Evolutionary conservation across 2,113 vertebrate genomes (phyloP), one percentile per base, ranked within the genome.

Genomic region (Anoplopoma fimbria): DNA sequence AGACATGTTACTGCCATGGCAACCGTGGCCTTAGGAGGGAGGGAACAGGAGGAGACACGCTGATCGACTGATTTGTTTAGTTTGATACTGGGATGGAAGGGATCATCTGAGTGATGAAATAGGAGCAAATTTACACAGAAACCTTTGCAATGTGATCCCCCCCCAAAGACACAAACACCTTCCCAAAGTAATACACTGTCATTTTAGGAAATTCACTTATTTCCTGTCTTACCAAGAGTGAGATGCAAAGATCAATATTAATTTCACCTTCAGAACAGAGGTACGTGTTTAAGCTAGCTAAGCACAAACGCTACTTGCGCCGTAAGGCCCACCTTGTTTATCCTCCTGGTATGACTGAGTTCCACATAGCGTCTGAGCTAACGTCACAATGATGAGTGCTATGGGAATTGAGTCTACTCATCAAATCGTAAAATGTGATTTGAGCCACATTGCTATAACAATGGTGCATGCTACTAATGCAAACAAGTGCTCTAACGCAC

Each of bases 1-100:
- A 86, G 90, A 84, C 84, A 80, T 93, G 87, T 88, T 80, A 88
- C 77, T 91, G 78, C 87, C 81, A 90, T 92, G 89, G 87, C 65
- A 89, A 93, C 91, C 1, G 63, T 53, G 62, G 74, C 58, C 65
- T 53, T 61, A 34, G 33, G 75, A 79, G 27, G 71, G 64, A 69
- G 77, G 68, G 63, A 79, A 60, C 57, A 40, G 75, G 69, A 75
- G 70, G 57, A 69, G 42, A 64, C 69, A 0, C 34, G 40, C 79
- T 76, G 89, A 84, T 86, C 29, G 49, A 38, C 42, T 89, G 79
- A 86, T 89, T 87, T 85, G 79, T 91, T 86, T 85, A 70, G 78
- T 88, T 89, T 88, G 74, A 73, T 49, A 29, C 72, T 61, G 74
- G 55, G 63, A 77, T 79, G 70, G 65, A 85, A 70, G n/a, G 62